phyloP scores from a whole-genome alignment of 2,113 vertebrate species.

The Acrocephalus arundinaceus region DNA sequence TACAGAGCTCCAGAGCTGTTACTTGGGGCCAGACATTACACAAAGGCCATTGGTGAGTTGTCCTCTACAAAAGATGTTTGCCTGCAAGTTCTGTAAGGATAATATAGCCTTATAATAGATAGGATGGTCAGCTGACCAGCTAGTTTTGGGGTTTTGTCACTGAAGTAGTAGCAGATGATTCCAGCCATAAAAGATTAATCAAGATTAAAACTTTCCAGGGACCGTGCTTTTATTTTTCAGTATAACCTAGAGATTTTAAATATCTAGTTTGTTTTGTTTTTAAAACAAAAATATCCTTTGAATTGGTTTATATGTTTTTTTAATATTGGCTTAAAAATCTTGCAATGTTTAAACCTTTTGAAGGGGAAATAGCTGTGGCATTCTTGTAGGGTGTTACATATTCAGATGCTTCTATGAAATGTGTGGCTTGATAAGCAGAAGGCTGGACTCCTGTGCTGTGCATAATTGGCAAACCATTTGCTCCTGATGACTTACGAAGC shows the following conservation, averaged over 20 bases:
- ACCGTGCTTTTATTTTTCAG: neutral
- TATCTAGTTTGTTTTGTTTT: neutral
- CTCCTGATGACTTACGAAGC: neutral
- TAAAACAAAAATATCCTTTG: neutral
- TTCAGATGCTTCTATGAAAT: neutral
- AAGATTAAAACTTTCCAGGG: neutral
- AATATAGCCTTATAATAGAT: neutral
- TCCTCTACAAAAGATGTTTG: neutral
- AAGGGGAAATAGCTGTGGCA: neutral
- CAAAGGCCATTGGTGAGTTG: conserved; percentile 96
- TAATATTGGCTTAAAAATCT: neutral
- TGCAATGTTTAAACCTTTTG: neutral
- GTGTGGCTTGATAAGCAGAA: neutral
- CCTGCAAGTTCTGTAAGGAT: neutral
- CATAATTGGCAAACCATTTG: neutral
- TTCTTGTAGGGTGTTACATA: neutral
- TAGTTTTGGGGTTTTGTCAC: neutral
- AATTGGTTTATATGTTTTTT: neutral
- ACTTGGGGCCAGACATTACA: conserved; percentile 96
- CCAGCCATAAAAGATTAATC: neutral
- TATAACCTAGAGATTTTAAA: neutral
- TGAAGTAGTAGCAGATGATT: neutral
- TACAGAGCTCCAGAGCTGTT: conserved; percentile 92
- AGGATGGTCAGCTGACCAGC: neutral
- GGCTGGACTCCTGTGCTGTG: neutral